A percentile compares a stretch with the other conserved stretches of the same genome.
Conservation (phyloP, 2,797 vertebrate species). For the Diceros bicornis region DNA sequence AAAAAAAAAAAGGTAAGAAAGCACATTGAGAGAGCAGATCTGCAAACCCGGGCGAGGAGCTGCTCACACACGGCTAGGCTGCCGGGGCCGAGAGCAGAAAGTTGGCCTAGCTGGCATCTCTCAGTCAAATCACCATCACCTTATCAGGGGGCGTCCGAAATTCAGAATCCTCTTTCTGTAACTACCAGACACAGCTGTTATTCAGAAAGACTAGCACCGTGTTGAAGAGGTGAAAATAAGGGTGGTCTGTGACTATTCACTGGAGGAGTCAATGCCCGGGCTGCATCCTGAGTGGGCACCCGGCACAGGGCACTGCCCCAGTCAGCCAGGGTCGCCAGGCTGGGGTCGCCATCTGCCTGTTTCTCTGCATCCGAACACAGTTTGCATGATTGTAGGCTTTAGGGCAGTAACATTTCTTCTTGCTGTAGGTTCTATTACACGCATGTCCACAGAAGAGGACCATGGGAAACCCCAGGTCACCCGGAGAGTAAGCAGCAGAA, state of each 20-base stretch:
- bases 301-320: fast-evolving
- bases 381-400: neutral
- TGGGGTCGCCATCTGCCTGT: fast-evolving
- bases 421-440: neutral
- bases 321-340: neutral
- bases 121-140: no score
- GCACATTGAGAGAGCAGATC: no score
- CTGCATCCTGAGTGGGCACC: neutral
- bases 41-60: neutral
- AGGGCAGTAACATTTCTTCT: neutral
- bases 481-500: neutral
- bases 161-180: neutral
- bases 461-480: neutral
- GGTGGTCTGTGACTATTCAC: no score
- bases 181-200: neutral
- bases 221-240: no score
- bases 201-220: fast-evolving
- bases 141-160: fast-evolving
- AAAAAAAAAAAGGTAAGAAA: neutral
- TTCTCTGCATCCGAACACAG: neutral
- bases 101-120: neutral
- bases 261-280: neutral
- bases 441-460: neutral
- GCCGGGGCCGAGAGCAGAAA: fast-evolving
- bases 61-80: fast-evolving